phyloP scores from a whole-genome alignment of 2,797 vertebrate species.

The Poeciliopsis presidionis region DNA sequence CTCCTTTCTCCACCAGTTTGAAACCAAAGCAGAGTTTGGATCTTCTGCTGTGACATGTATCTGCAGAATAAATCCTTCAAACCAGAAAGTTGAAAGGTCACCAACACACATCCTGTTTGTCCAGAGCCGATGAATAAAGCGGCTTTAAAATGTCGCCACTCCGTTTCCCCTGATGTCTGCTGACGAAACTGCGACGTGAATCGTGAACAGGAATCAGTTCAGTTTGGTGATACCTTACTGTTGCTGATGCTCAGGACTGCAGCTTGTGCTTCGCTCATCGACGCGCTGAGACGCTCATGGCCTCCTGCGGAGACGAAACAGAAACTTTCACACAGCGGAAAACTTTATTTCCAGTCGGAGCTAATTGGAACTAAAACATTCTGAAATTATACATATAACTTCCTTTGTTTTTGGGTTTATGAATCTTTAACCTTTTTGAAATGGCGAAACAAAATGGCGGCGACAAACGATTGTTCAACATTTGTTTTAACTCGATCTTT shows the following conservation, averaged over 20 bases:
- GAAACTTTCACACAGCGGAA: not conserved
- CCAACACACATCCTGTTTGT: not conserved
- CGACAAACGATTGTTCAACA: too few species aligned
- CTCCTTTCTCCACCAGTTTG: not conserved
- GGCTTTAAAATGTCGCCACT: conserved; percentile 25
- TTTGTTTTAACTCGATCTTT: too few species aligned
- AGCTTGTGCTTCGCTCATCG: conserved; percentile 63
- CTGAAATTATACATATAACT: too few species aligned
- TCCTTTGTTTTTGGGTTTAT: too few species aligned
- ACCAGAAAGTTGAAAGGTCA: conserved; percentile 14
- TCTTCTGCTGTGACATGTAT: conserved; percentile 1
- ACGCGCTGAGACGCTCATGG: conserved; percentile 54
- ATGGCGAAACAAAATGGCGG: too few species aligned
- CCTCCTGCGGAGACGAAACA: conserved; percentile 43
- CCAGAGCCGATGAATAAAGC: conserved; percentile 12
- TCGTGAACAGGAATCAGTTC: conserved; percentile 13
- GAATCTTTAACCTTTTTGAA: too few species aligned
- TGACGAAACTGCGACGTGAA: not conserved
- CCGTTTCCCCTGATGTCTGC: conserved; percentile 7
- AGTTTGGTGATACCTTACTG: conserved; percentile 50
- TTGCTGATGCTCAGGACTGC: conserved; percentile 46
- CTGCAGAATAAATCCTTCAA: conserved; percentile 6
- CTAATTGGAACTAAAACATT: too few species aligned
- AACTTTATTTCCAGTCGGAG: not conserved
- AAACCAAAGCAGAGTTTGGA: not conserved